Conservation (phyloP, 1,140 invertebrate genomes). For the Lineus longissimus region DNA sequence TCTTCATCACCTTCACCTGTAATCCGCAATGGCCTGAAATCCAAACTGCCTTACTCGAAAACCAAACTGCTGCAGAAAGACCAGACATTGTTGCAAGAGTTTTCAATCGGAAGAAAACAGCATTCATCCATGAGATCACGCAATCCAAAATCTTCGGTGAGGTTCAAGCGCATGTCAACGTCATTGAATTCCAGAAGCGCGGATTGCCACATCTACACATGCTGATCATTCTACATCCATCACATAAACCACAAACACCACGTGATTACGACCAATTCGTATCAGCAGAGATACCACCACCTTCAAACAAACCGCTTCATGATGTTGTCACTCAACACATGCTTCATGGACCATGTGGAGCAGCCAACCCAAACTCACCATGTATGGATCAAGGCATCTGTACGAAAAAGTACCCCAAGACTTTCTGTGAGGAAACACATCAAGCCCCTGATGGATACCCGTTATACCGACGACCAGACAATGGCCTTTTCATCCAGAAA, state of each 20-base stretch:
- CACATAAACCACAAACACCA: background rate
- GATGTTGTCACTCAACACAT: background rate
- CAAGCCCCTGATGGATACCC: background rate
- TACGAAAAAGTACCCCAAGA: background rate
- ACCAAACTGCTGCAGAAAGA: too few species aligned
- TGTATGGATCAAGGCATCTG: background rate
- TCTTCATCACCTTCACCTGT: conserved; percentile 58
- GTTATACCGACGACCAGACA: too few species aligned
- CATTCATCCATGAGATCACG: conserved; percentile 32
- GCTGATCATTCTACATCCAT: too few species aligned
- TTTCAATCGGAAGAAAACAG: background rate
- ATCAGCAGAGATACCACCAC: background rate
- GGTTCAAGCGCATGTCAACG: conserved; percentile 2
- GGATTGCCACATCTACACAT: too few species aligned
- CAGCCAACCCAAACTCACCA: background rate
- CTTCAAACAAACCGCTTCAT: background rate
- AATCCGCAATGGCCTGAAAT: conserved; percentile 58
- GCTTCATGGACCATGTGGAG: too few species aligned
- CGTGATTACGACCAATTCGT: background rate
- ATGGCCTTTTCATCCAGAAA: too few species aligned
- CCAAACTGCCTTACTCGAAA: conserved; percentile 26
- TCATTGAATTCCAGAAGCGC: too few species aligned
- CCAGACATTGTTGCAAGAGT: background rate
- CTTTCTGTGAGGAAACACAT: background rate
- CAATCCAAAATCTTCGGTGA: conserved; percentile 43